A percentile compares a stretch with the other conserved stretches of the same genome.
Evolutionary conservation across 1,140 invertebrate genomes (phyloP).

Genomic region (Camponotus vicinus): DNA sequence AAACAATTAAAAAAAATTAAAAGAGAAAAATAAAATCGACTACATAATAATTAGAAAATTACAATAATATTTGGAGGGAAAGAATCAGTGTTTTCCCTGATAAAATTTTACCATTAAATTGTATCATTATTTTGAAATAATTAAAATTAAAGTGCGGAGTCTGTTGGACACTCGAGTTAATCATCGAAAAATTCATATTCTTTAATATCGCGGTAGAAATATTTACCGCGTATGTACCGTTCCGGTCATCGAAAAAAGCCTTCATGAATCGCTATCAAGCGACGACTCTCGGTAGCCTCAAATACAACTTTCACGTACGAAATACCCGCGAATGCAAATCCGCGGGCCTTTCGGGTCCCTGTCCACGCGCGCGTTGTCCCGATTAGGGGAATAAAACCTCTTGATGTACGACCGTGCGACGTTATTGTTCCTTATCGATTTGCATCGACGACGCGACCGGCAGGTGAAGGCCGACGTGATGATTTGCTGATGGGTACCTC

Average conservation of each 20-base stretch:
- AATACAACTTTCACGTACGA: slow-evolving; percentile 48
- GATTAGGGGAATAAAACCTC: slow-evolving; percentile 41
- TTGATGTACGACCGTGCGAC: slow-evolving; percentile 26
- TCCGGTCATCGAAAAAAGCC: background rate
- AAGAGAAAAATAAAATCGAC: too few species aligned
- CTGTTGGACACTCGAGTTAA: background rate
- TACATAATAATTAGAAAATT: background rate
- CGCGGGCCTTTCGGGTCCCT: background rate
- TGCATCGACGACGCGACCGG: slow-evolving; percentile 22
- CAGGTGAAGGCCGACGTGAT: slow-evolving; percentile 70
- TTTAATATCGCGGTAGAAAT: background rate
- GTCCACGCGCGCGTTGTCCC: background rate
- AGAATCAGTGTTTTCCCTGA: background rate
- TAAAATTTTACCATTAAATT: background rate
- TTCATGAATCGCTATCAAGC: slow-evolving; percentile 29
- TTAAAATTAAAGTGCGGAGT: background rate
- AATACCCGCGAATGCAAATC: background rate
- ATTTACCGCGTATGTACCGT: too few species aligned
- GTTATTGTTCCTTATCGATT: slow-evolving; percentile 51
- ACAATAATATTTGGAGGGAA: background rate
- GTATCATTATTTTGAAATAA: background rate
- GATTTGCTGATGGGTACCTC: slow-evolving; percentile 14
- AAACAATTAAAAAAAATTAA: background rate
- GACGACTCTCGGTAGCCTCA: slow-evolving; percentile 25
- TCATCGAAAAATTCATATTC: too few species aligned